A percentile compares a stretch with the other conserved stretches of the same genome.
These are phyloP conservation scores for Pandemis heparana DNA, from an alignment of 2,888 invertebrate species.

Conservation along the genomic window DNA sequence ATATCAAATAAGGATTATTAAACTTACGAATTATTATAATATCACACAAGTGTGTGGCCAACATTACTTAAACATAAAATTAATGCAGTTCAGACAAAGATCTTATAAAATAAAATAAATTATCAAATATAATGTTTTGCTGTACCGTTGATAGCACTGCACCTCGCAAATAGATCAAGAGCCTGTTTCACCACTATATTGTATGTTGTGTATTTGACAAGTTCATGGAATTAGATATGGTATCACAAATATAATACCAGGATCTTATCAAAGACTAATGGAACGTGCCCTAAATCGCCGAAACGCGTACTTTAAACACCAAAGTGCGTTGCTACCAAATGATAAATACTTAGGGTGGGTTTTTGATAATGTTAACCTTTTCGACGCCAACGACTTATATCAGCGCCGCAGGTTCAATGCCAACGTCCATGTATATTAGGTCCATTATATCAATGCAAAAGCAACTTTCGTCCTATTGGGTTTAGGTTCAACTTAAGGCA, in stretches of 20 bases:
- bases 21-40: neutral
- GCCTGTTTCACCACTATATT: too few species aligned
- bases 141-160: neutral
- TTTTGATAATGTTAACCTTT: too few species aligned
- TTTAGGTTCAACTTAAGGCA: too few species aligned
- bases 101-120: slow-evolving; percentile 30
- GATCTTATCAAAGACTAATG: too few species aligned
- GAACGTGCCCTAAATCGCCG: neutral
- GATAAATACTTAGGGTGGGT: neutral
- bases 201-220: too few species aligned
- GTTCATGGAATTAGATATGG: too few species aligned
- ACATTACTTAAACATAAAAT: slow-evolving; percentile 37
- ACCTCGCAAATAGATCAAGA: neutral
- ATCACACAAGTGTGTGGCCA: slow-evolving; percentile 10
- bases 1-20: neutral
- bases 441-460: too few species aligned
- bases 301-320: neutral
- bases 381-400: too few species aligned
- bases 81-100: slow-evolving; percentile 22
- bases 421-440: too few species aligned
- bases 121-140: neutral
- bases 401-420: too few species aligned
- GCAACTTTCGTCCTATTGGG: too few species aligned
- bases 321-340: neutral
- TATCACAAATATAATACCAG: too few species aligned